Evolutionary conservation across 2,797 vertebrate species (phyloP), one percentile per base, ranked within the genome.

Genomic region (Hemibagrus guttatus): DNA sequence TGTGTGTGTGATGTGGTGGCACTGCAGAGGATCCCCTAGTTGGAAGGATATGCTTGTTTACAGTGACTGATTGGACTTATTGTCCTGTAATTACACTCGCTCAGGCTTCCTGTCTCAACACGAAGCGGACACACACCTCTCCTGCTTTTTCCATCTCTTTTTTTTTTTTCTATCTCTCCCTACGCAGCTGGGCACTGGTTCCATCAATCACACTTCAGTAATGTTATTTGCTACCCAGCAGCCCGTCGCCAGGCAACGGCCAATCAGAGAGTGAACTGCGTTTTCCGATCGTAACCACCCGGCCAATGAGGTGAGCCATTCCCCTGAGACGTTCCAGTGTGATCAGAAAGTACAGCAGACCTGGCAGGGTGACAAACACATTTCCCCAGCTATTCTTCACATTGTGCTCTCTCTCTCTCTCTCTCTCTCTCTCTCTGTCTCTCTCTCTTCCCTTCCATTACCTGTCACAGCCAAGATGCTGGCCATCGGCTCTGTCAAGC

Each of bases 261-360:
- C 92, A 92, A 95, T 95, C 91, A 91, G 91, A 84, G 87, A 87
- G 87, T 84, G 58, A 19, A 61, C 3, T n/a, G 56, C 91, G 83
- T 91, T 90, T 92, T 90, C 89, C 0, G 83, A 59, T 46, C 9
- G 19, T 19, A 61, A 49, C 78, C 66, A 89, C 87, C 80, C 85
- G 93, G 86, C 93, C 94, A 95, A 95, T 95, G 92, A 94, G 93
- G 92, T 91, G 91, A 93, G 91, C 81, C 16, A 63, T 83, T 92
- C 92, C 92, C 92, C 81, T 82, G 94, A 93, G 94, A 93, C 74
- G 74, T 91, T 92, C 90, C 87, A 87, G 74, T 86, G 86, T 88
- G 91, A 93, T 93, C 89, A 90, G 89, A 89, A 90, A 84, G 83
- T 69, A 82, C 59, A 86, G 87, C 87, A 88, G 61, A 46, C 84